Conservation (phyloP, 53 echinoderm and acorn worm genomes). For the Arbacia lixula region DNA sequence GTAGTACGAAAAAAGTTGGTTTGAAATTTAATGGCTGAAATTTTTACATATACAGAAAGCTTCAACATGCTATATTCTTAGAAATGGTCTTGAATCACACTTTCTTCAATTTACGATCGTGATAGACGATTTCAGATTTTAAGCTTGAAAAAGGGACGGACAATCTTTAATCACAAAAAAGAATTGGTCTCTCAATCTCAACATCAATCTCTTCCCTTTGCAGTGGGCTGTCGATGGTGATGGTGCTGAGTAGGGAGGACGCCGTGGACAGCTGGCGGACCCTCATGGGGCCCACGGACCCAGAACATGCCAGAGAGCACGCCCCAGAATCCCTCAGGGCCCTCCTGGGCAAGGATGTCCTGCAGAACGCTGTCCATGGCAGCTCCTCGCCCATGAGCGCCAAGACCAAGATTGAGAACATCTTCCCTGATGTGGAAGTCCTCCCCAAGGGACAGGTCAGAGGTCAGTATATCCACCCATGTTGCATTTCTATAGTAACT, state of each 20-base stretch:
- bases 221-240: conserved; percentile 96
- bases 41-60: no score
- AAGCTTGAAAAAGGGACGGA: no score
- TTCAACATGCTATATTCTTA: no score
- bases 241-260: conserved; percentile 91
- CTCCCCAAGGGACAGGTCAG: conserved; percentile 63
- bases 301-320: conserved; percentile 87
- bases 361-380: conserved; percentile 92
- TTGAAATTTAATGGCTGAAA: no score
- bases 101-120: no score
- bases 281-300: conserved; percentile 95
- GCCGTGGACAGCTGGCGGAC: conserved; percentile 80
- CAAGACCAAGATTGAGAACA: conserved; percentile 62
- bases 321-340: conserved; percentile 94
- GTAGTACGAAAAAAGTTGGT: no score
- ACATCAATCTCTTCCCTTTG: no score
- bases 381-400: conserved; percentile 79
- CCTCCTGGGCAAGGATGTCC: conserved; percentile 87
- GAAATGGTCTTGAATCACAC: no score
- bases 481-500: no score
- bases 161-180: no score
- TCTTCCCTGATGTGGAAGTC: conserved; percentile 90
- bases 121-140: no score
- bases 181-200: no score
- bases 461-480: conserved; percentile 57